Conservation (phyloP, 1,140 invertebrate species). For the Drosophila pseudoobscura region DNA sequence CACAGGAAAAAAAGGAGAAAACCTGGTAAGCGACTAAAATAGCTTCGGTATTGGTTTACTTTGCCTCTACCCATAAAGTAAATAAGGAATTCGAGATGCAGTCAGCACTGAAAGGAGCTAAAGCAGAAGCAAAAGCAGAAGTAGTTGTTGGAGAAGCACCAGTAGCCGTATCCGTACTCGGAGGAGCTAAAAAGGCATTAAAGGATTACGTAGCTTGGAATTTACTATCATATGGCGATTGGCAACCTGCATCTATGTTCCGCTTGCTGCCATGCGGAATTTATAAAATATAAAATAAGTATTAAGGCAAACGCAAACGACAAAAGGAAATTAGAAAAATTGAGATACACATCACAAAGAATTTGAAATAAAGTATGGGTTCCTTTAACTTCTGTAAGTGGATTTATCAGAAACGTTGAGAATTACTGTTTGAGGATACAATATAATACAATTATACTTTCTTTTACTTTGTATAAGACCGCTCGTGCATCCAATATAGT, state of each 20-base stretch:
- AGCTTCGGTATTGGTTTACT: constrained; percentile 67
- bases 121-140: constrained; percentile 34
- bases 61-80: constrained; percentile 70
- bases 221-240: constrained; percentile 69
- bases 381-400: too few relatives aligned
- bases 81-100: constrained; percentile 77
- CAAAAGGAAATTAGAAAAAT: constrained; percentile 47
- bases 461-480: too few relatives aligned
- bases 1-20: constrained; percentile 47
- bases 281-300: constrained; percentile 40
- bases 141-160: constrained; percentile 2
- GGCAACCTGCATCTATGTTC: constrained; percentile 42
- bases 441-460: too few relatives aligned
- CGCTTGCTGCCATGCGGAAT: constrained; percentile 32
- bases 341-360: neutral
- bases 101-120: constrained; percentile 47
- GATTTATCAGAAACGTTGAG: too few relatives aligned
- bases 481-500: too few relatives aligned
- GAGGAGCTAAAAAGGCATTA: constrained; percentile 69
- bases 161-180: neutral
- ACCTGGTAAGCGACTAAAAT: constrained; percentile 71
- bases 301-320: neutral
- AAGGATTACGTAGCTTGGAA: constrained; percentile 76
- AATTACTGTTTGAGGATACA: too few relatives aligned
- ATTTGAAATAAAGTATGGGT: neutral